Evolutionary conservation across 2,888 invertebrate species (phyloP).

Genomic region (Brachycybe producta): DNA sequence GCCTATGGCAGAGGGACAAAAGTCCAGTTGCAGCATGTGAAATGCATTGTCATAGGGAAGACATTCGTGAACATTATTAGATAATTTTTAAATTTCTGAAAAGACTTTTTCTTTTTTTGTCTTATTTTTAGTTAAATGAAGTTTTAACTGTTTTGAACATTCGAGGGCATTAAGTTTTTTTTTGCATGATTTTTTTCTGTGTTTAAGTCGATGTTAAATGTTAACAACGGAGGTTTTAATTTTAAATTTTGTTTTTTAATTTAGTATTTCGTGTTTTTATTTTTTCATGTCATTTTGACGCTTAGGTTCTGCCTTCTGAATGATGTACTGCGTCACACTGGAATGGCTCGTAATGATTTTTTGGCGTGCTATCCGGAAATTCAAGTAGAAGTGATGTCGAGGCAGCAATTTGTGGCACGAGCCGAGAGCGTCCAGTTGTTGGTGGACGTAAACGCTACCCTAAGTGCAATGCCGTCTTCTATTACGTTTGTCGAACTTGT

Average conservation of each 20-base stretch:
- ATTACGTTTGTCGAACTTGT: constrained; percentile 13
- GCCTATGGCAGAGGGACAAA: too few species aligned
- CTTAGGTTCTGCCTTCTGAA: constrained; percentile 22
- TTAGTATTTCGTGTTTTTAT: neutral
- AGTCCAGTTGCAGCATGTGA: too few species aligned
- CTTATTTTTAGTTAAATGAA: neutral
- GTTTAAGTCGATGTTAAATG: too few species aligned
- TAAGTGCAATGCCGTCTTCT: constrained; percentile 6
- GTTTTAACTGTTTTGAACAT: too few species aligned
- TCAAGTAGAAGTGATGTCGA: constrained; percentile 11
- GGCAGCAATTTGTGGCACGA: constrained; percentile 11
- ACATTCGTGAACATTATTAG: too few species aligned
- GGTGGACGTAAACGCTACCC: constrained; percentile 13
- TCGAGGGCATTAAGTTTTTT: too few species aligned
- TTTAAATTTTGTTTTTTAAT: too few species aligned
- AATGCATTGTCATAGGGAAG: too few species aligned
- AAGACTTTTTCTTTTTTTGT: constrained; percentile 3
- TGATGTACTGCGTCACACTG: constrained; percentile 23
- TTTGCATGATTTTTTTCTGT: too few species aligned
- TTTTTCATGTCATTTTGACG: neutral
- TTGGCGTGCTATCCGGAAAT: constrained; percentile 15
- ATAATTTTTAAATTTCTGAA: too few species aligned
- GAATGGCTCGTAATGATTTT: constrained; percentile 21
- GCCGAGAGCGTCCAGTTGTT: constrained; percentile 11
- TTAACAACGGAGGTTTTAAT: too few species aligned